Evolutionary conservation across 2,888 invertebrate species (phyloP).

Genomic region (Watsonalla cultraria): DNA sequence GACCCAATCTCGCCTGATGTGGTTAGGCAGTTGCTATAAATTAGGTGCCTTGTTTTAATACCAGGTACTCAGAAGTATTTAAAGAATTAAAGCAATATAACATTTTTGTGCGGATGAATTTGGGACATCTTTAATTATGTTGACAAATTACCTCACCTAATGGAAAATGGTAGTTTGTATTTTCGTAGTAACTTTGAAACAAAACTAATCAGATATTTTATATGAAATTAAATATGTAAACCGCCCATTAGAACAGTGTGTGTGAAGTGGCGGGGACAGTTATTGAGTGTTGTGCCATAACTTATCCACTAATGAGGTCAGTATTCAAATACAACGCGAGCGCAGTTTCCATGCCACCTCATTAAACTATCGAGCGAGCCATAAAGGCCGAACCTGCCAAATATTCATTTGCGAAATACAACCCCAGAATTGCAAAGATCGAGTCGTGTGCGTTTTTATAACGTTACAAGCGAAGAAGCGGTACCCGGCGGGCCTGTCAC

Average conservation of each 20-base stretch:
- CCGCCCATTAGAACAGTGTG: background rate
- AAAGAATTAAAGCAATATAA: too few species aligned
- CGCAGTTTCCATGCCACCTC: slow-evolving; percentile 15
- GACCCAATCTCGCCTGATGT: too few species aligned
- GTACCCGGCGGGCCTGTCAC: slow-evolving; percentile 48
- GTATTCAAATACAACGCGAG: slow-evolving; percentile 21
- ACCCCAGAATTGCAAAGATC: slow-evolving; percentile 19
- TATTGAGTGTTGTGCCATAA: slow-evolving; percentile 1
- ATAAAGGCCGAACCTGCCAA: slow-evolving; percentile 29
- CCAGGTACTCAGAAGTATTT: too few species aligned
- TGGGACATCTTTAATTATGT: too few species aligned
- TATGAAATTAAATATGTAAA: background rate
- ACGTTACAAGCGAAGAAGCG: slow-evolving; percentile 15
- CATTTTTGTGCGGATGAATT: too few species aligned
- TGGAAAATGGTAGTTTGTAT: background rate
- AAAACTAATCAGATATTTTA: too few species aligned
- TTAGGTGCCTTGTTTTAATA: too few species aligned
- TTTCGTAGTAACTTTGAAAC: too few species aligned
- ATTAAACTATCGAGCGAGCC: slow-evolving; percentile 13
- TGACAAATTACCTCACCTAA: background rate
- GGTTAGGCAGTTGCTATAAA: too few species aligned
- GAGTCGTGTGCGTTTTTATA: slow-evolving; percentile 11
- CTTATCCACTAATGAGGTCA: slow-evolving; percentile 24
- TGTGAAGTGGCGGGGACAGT: background rate
- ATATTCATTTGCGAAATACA: slow-evolving; percentile 36